Base-by-base conservation (phyloP, 92 coral and sea anemone species). In the Epizoanthus scotinus region DNA sequence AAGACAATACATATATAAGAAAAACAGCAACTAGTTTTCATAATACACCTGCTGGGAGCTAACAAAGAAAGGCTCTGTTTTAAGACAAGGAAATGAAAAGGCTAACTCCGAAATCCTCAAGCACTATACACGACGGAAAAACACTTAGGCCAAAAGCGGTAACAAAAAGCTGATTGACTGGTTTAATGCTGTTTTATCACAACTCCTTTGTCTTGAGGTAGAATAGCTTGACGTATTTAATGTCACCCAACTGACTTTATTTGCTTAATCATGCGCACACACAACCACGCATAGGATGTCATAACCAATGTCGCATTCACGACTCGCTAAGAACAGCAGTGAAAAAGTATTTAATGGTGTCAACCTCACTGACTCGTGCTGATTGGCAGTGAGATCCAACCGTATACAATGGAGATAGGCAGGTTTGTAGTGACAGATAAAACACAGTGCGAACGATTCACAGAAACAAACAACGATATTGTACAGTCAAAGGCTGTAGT, bases 131-230 rank as follows among this genome's bases (percentile, higher is more conserved):
- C 29, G 57, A 8, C 9, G 10, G 15, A 26, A 57, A 55, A 34
- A 14, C 81, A 75, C 40, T n/a, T 34, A 58, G 53, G 19, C 13
- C 0, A 17, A 36, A 47, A 75, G 68, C 81, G 67, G 27, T 55
- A 4, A 59, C 67, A 47, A 47, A 38, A 75, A 36, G 20, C 8
- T 38, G 66, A 57, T 59, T 75, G 66, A 60, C 81, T 21, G 25
- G 64, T 9, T 34, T 26, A 54, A 73, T 29, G 14, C 52, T 47
- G 52, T 47, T 47, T 47, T 15, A 15, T 47, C 52, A 47, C 25
- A 1, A 54, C 21, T 12, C n/a, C n/a, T n/a, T 53, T 13, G 40
- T 58, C 36, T 40, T 60, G 3, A 59, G 54, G 12, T 47, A 47
- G 52, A 47, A 47, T 47, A 47, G 13, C 17, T 15, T 28, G 21